A percentile compares a stretch with the other conserved stretches of the same genome.
Conservation (phyloP, 2,888 invertebrate genomes). For the Tachina fera region DNA sequence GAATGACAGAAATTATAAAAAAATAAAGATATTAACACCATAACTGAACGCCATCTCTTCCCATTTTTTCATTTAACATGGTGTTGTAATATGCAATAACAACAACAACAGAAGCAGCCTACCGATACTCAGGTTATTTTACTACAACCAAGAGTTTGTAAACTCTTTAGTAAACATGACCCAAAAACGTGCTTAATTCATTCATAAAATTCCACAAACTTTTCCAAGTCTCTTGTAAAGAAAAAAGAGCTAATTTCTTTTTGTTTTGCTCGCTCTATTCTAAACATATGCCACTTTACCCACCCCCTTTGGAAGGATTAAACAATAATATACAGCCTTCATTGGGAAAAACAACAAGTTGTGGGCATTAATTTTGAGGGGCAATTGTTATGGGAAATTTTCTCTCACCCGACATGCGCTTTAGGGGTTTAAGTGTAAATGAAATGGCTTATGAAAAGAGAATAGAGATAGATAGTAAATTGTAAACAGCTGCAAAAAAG, state of each 20-base stretch:
- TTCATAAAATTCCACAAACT: conserved; percentile 47
- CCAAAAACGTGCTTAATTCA: conserved; percentile 69
- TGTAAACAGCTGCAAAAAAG: conserved; percentile 68
- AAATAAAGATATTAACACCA: conserved; percentile 31
- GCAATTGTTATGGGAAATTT: conserved; percentile 80
- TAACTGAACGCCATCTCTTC: conserved; percentile 1
- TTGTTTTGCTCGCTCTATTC: conserved; percentile 62
- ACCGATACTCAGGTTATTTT: conserved; percentile 33
- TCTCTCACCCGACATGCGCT: conserved; percentile 74
- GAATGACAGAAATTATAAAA: conserved; percentile 43
- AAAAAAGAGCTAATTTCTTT: conserved; percentile 1
- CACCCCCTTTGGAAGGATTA: background rate
- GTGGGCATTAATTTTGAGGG: conserved; percentile 74
- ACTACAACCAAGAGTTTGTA: conserved; percentile 15
- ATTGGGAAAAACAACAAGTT: conserved; percentile 72
- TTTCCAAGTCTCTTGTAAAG: conserved; percentile 4
- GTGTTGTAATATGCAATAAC: background rate
- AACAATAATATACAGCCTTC: background rate
- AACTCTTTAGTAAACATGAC: conserved; percentile 59
- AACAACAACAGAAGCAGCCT: background rate
- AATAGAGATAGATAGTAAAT: conserved; percentile 64
- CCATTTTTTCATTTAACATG: background rate
- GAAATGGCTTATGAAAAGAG: conserved; percentile 21
- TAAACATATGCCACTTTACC: conserved; percentile 50
- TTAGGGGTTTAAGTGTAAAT: conserved; percentile 28